Base-by-base conservation (phyloP, 2,888 invertebrate genomes). In the Neoitamus cyanurus region DNA sequence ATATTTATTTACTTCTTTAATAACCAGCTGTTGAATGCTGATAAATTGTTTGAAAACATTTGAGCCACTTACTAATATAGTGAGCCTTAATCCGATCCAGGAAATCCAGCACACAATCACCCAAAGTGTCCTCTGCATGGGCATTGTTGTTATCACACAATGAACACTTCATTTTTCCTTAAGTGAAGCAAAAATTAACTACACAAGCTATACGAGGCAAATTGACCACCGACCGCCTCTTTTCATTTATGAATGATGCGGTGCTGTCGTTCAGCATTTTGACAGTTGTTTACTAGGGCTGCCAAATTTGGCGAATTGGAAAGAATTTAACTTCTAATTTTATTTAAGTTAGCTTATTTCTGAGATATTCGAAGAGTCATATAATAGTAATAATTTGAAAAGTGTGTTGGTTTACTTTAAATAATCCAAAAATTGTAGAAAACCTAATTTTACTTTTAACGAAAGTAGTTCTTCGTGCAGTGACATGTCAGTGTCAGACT, bases 21-120 rank as follows among this genome's bases (percentile, higher is more conserved):
- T n/a, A n/a, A n/a, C n/a, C n/a, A n/a, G n/a, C n/a, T n/a, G n/a
- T n/a, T n/a, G n/a, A n/a, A n/a, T n/a, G n/a, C n/a, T n/a, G n/a
- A n/a, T n/a, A n/a, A n/a, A n/a, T n/a, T n/a, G n/a, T n/a, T n/a
- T 42, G 42, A 42, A n/a, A 42, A 48, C 37, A 58, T 5, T 25
- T 20, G 13, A 36, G 34, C 1, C 13, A 85, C 88, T 87, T 88
- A 91, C 91, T 87, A 9, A 87, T 46, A 85, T 89, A 90, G 84
- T 90, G 90, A 1, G 86, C 68, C 85, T 88, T 89, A 20, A 91
- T 86, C 0, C 84, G 87, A 13, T 87, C 87, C 5, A 87, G 48
- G 28, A 82, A 85, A 36, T 86, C 85, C 3, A 87, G 69, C 9
- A 87, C 84, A 28, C 87, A 87, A 30, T 87, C 87, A 68, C 84